These are phyloP conservation scores for Amblyopsis hoosieri DNA, from an alignment of 2,797 vertebrate genomes.

Conservation along the genomic window DNA sequence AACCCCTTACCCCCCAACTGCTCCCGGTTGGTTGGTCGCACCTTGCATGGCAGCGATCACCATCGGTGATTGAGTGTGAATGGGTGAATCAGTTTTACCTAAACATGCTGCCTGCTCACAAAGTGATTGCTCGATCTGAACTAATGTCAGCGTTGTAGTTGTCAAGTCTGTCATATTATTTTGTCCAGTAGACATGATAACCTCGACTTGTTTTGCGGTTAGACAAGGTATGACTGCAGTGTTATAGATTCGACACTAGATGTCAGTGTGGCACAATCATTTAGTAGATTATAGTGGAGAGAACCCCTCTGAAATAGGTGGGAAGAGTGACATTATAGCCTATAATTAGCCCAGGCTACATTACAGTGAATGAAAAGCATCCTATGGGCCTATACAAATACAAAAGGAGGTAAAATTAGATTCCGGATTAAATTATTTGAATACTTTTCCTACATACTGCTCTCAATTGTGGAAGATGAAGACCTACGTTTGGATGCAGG, in stretches of 20 bases:
- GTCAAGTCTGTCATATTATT: not conserved
- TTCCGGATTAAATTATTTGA: too few relatives aligned
- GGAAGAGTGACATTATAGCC: not conserved
- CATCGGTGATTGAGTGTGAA: too few relatives aligned
- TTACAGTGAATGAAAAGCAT: not conserved
- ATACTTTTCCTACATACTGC: too few relatives aligned
- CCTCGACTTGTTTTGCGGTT: not conserved
- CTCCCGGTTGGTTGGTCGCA: too few relatives aligned
- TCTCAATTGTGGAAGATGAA: too few relatives aligned
- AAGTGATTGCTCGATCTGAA: not conserved
- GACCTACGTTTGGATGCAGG: too few relatives aligned
- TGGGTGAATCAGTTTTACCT: too few relatives aligned
- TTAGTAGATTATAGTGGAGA: not conserved
- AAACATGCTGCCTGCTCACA: not conserved
- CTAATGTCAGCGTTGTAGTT: not conserved
- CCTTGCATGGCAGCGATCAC: too few relatives aligned
- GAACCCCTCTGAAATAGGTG: not conserved
- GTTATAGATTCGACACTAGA: conserved; percentile 30
- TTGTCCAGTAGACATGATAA: not conserved
- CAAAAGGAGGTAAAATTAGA: too few relatives aligned
- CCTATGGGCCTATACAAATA: not conserved
- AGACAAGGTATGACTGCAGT: not conserved
- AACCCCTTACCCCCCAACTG: too few relatives aligned
- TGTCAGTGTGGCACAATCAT: conserved; percentile 35
- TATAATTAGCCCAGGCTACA: not conserved